phyloP scores from a whole-genome alignment of 1,140 invertebrate genomes.

The Drosophila watanabei region DNA sequence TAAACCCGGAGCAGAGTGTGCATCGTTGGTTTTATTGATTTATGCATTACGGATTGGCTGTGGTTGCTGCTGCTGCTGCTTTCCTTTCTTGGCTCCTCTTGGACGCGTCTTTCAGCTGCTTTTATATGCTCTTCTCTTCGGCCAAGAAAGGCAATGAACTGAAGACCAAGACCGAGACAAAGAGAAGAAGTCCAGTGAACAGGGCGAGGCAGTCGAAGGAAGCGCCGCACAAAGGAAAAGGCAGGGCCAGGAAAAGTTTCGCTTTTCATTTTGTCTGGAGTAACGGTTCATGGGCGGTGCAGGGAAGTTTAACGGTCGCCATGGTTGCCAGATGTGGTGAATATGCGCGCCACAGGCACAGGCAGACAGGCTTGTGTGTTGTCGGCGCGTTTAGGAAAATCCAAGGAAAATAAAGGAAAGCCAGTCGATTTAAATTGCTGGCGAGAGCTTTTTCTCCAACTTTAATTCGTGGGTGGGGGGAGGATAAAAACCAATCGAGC shows the following conservation, averaged over 20 bases:
- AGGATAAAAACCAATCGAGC: conserved; percentile 33
- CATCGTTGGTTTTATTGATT: conserved; percentile 50
- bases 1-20: conserved; percentile 9
- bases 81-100: conserved; percentile 33
- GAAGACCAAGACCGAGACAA: conserved; percentile 42
- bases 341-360: conserved; percentile 43
- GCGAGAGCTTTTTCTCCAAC: conserved; percentile 34
- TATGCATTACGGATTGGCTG: conserved; percentile 45
- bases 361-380: conserved; percentile 16
- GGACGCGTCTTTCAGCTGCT: conserved; percentile 3
- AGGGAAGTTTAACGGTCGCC: conserved; percentile 53
- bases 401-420: conserved; percentile 18
- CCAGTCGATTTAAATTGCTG: conserved; percentile 24
- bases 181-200: conserved; percentile 53
- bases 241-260: conserved; percentile 61
- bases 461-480: conserved; percentile 38
- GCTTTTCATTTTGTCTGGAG: conserved; percentile 70
- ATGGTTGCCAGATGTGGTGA: conserved; percentile 68
- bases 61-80: conserved; percentile 14
- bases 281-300: conserved; percentile 49
- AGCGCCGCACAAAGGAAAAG: conserved; percentile 46
- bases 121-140: conserved; percentile 14
- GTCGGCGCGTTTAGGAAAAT: conserved; percentile 14
- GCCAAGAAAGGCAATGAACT: conserved; percentile 65
- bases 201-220: conserved; percentile 59